phyloP scores from a whole-genome alignment of 2,113 vertebrate species.

The Castor canadensis region DNA sequence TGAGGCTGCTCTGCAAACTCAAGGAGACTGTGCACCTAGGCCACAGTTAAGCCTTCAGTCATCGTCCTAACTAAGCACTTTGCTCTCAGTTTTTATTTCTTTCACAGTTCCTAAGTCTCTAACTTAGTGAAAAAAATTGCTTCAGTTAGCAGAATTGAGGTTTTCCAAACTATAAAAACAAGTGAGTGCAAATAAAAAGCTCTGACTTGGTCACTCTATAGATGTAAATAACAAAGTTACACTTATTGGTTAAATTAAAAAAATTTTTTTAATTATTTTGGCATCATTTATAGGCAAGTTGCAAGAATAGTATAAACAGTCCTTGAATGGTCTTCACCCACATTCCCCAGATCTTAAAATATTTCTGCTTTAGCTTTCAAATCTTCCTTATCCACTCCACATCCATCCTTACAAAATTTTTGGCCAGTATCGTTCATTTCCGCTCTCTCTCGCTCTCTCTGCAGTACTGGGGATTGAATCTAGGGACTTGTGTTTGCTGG shows the following conservation, averaged over 20 bases:
- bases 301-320: not conserved
- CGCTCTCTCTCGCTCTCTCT: no score
- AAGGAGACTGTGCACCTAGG: not conserved
- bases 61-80: conserved; percentile 36
- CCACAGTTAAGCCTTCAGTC: not conserved
- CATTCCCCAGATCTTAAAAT: conserved; percentile 10
- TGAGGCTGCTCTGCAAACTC: not conserved
- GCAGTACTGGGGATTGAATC: no score
- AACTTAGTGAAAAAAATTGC: conserved; percentile 36
- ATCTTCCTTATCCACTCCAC: not conserved
- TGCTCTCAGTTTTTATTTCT: conserved; percentile 46
- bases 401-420: not conserved
- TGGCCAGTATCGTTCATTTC: not conserved
- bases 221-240: not conserved
- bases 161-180: conserved; percentile 20
- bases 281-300: conserved; percentile 4
- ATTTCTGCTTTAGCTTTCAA: conserved; percentile 1
- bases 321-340: not conserved
- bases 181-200: not conserved
- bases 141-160: conserved; percentile 10
- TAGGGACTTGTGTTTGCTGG: no score
- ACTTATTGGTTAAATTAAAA: not conserved
- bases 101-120: not conserved
- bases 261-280: conserved; percentile 16
- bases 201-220: not conserved